Evolutionary conservation across 2,113 vertebrate genomes (phyloP).

Genomic region (Pelodiscus sinensis): DNA sequence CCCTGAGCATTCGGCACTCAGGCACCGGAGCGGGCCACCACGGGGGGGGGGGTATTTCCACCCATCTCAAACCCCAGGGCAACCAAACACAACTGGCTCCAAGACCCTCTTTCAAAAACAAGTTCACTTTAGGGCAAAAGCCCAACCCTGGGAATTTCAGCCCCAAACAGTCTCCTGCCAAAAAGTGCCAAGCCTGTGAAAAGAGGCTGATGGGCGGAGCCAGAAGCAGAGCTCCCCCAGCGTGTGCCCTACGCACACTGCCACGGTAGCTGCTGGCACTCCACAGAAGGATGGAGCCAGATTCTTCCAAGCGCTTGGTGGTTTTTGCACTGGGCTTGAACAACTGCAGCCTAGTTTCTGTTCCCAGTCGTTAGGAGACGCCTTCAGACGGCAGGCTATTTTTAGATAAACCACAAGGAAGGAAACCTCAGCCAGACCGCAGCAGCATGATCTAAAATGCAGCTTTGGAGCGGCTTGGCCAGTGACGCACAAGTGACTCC

Average conservation of each 20-base stretch:
- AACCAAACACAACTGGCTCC: neutral
- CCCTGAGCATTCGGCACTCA: neutral
- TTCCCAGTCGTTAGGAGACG: slow-evolving; percentile 50
- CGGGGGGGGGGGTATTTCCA: rapidly evolving
- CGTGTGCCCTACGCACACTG: neutral
- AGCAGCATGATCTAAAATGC: slow-evolving; percentile 33
- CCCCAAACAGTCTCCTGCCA: neutral
- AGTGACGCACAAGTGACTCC: neutral
- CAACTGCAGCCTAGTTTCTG: slow-evolving; percentile 17
- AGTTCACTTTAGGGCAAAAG: neutral
- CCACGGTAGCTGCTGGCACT: neutral
- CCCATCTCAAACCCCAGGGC: neutral
- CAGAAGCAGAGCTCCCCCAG: too few species aligned
- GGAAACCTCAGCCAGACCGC: slow-evolving; percentile 68
- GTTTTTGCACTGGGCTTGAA: neutral
- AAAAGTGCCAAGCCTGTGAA: neutral
- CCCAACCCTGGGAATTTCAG: neutral
- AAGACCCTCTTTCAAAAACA: neutral
- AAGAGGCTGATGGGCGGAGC: too few species aligned
- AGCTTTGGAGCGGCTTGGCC: slow-evolving; percentile 37
- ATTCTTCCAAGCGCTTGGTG: neutral
- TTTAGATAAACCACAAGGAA: slow-evolving; percentile 70
- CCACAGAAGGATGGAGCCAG: neutral
- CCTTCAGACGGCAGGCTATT: slow-evolving; percentile 61
- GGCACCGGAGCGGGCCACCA: neutral